Evolutionary conservation across 2,888 invertebrate genomes (phyloP), one percentile per base, ranked within the genome.

Genomic region (Geophilus truncorum): DNA sequence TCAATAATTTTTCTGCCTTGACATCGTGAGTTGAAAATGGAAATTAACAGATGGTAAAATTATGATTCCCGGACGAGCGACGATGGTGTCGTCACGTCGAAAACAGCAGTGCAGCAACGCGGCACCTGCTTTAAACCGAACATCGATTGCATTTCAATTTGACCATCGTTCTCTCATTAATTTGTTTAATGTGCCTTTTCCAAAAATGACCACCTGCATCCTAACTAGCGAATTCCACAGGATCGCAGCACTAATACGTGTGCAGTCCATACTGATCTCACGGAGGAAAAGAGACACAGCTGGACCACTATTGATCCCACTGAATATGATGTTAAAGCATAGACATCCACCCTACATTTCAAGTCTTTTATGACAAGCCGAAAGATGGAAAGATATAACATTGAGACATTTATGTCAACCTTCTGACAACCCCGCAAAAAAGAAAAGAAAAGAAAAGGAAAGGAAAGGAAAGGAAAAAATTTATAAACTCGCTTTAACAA

Each of bases 261-360:
- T 62, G 21, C 57, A 21, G 23, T 62, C 21, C 57, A 62, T 62
- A 62, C 57, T 62, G 57, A 62, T 62, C 57, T 21, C 57, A 62
- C 23, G 9, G 57, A 62, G 57, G 57, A 62, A 62, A 62, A 23
- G 23, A 23, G 57, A 6, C 57, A 62, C 57, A 62, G 57, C 57
- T 62, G 57, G 21, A 62, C 15, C 57, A n/a, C 18, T 62, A 62
- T 62, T 10, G 57, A 62, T 62, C 23, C 57, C 1, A 23, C 21
- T 62, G 57, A 62, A 62, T 62, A 62, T 62, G 21, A 62, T 21
- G 57, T 62, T 62, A 62, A 62, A 62, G 18, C 57, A 62, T 62
- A 62, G 57, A 62, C 57, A 62, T 62, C 57, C 18, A 62, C n/a
- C 10, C 57, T 21, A 62, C 57, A 62, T 62, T 62, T 62, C 57